Percentiles rank a stretch among this genome's conserved stretches.
Conservation (phyloP, 2,113 vertebrate species). For the Seriola dumerili region DNA sequence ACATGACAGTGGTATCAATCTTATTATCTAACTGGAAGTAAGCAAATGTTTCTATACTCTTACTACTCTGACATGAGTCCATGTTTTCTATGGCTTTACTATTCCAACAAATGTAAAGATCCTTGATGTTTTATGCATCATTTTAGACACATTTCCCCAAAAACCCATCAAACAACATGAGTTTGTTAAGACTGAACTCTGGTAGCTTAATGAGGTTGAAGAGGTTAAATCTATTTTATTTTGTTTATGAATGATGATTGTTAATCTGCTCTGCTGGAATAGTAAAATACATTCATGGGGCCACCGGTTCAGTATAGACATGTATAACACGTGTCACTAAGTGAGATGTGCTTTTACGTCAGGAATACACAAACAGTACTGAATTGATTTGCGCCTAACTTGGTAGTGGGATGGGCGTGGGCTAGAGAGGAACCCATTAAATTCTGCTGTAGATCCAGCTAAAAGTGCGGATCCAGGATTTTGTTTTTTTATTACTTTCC, state of each 20-base stretch:
- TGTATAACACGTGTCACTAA: slow-evolving; percentile 26
- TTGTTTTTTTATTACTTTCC: no score
- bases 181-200: neutral
- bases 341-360: slow-evolving; percentile 14
- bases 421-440: no score
- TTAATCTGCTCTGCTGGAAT: neutral
- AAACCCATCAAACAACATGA: neutral
- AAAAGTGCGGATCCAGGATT: no score
- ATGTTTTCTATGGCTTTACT: neutral
- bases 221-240: neutral
- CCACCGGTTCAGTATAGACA: neutral
- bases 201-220: no score
- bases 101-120: neutral
- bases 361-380: no score
- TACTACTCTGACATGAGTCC: no score
- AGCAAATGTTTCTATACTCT: no score
- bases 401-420: no score
- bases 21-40: neutral
- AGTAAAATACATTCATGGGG: neutral
- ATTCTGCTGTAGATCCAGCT: no score
- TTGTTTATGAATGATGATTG: neutral
- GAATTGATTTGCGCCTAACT: no score
- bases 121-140: neutral
- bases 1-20: neutral
- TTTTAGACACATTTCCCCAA: neutral